These are phyloP conservation scores for Coelopa frigida DNA, from an alignment of 1,140 invertebrate species.

Conservation along the genomic window DNA sequence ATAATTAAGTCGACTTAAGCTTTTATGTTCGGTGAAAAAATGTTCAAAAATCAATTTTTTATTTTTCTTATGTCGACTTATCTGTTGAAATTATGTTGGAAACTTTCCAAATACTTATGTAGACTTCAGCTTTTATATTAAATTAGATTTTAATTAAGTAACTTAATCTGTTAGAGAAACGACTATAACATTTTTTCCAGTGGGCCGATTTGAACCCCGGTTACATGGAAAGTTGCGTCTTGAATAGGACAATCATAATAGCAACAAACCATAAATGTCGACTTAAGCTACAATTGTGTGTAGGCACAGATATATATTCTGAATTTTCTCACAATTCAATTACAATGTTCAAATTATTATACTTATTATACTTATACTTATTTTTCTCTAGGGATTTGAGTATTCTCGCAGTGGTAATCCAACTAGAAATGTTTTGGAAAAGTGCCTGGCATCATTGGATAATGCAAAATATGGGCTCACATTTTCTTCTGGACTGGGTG, in stretches of 20 bases:
- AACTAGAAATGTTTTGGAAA: conserved; percentile 80
- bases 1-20: neutral
- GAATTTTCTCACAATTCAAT: neutral
- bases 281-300: conserved; percentile 1
- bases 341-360: neutral
- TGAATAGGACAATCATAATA: neutral
- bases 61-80: no score
- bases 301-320: conserved; percentile 1
- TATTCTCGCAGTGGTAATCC: conserved; percentile 95
- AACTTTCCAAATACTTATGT: no score
- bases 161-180: neutral
- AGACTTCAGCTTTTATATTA: neutral
- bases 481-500: conserved; percentile 87
- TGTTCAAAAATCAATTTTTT: no score
- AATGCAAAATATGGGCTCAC: conserved; percentile 77
- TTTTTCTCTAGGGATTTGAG: conserved; percentile 67
- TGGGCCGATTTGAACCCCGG: neutral
- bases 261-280: neutral
- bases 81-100: no score
- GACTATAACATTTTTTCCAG: neutral
- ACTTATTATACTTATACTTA: neutral
- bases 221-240: neutral
- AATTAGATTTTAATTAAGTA: neutral
- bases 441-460: conserved; percentile 85
- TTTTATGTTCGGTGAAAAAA: no score